Evolutionary conservation across 1,140 invertebrate species (phyloP).

Genomic region (Drosophila santomea): DNA sequence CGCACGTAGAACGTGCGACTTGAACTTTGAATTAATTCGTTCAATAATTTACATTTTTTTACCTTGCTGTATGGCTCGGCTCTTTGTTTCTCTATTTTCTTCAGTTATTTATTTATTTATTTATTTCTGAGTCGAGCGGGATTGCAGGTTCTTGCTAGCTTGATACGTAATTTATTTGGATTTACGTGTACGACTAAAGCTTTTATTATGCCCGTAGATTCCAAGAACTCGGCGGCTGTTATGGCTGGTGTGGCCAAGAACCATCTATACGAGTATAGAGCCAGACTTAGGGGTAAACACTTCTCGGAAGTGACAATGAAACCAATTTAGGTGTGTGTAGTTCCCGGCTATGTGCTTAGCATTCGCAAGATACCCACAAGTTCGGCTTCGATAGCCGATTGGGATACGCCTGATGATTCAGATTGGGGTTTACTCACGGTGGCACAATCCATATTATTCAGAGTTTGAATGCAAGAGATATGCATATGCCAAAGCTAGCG

Average conservation of each 20-base stretch:
- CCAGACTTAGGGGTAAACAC: slow-evolving; percentile 55
- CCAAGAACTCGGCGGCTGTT: slow-evolving; percentile 47
- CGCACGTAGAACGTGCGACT: slow-evolving; percentile 76
- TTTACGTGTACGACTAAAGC: slow-evolving; percentile 41
- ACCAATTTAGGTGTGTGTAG: slow-evolving; percentile 58
- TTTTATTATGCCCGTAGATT: slow-evolving; percentile 34
- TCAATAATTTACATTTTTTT: slow-evolving; percentile 76
- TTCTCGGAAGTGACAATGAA: slow-evolving; percentile 68
- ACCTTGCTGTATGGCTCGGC: slow-evolving; percentile 17
- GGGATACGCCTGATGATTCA: slow-evolving; percentile 28
- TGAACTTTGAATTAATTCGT: slow-evolving; percentile 81
- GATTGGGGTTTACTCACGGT: slow-evolving; percentile 20
- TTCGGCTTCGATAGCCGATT: slow-evolving; percentile 19
- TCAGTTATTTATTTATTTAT: slow-evolving; percentile 57
- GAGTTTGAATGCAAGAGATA: not conserved
- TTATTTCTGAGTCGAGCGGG: slow-evolving; percentile 46
- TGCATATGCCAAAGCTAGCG: not conserved
- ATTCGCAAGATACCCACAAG: slow-evolving; percentile 41
- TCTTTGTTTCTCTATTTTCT: slow-evolving; percentile 45
- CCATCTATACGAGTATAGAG: slow-evolving; percentile 9
- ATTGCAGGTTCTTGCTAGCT: slow-evolving; percentile 60
- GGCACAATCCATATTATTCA: no score
- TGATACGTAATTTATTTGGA: slow-evolving; percentile 53
- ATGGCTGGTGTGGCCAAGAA: slow-evolving; percentile 45
- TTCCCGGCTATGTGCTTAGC: slow-evolving; percentile 67